Conservation (phyloP, 2,797 vertebrate genomes). For the Chromobotia macracanthus region DNA sequence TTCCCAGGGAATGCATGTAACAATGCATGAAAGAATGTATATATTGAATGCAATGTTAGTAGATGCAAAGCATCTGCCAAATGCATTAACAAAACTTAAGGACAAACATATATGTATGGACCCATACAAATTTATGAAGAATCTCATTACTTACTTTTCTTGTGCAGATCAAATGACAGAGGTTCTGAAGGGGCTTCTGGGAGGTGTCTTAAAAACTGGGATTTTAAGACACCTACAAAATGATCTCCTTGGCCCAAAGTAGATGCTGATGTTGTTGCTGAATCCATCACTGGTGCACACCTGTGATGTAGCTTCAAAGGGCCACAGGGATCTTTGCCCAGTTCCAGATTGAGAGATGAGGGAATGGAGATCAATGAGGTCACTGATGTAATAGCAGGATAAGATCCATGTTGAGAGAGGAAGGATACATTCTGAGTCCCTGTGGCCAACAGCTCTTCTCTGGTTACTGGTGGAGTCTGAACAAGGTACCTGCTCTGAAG, state of each 20-base stretch:
- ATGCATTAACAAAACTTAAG: neutral
- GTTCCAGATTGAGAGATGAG: constrained; percentile 55
- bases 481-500: constrained; percentile 53
- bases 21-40: neutral
- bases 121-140: neutral
- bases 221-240: constrained; percentile 23
- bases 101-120: neutral
- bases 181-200: constrained; percentile 86
- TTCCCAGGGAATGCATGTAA: neutral
- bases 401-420: constrained; percentile 55
- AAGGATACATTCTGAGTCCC: constrained; percentile 47
- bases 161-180: constrained; percentile 90
- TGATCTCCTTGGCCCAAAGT: neutral
- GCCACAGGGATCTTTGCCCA: constrained; percentile 20
- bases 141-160: constrained; percentile 79
- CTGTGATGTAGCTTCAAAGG: neutral
- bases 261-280: neutral
- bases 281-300: neutral
- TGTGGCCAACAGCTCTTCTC: constrained; percentile 50
- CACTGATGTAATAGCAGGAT: constrained; percentile 64
- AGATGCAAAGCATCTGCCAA: neutral
- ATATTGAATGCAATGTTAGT: neutral
- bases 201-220: constrained; percentile 72
- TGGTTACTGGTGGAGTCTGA: constrained; percentile 59
- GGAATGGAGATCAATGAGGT: constrained; percentile 67